phyloP scores from a whole-genome alignment of 1,140 invertebrate species.

The Macrocentrus cingulum region DNA sequence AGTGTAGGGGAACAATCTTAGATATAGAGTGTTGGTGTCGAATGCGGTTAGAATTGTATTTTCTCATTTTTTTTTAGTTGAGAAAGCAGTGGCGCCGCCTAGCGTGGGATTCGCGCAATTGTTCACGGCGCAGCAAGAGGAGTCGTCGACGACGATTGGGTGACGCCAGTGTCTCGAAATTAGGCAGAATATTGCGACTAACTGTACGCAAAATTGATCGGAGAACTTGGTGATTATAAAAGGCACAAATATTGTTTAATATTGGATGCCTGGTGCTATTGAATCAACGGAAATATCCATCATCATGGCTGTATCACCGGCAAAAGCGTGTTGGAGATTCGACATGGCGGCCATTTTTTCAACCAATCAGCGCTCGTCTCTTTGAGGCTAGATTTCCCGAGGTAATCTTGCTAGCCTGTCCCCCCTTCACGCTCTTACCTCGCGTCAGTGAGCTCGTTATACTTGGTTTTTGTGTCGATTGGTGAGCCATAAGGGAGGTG shows the following conservation, averaged over 20 bases:
- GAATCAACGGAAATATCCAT: not conserved
- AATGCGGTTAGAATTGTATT: slow-evolving; percentile 40
- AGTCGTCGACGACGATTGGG: slow-evolving; percentile 43
- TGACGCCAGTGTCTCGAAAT: slow-evolving; percentile 26
- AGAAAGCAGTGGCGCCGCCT: slow-evolving; percentile 43
- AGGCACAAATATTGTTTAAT: not conserved
- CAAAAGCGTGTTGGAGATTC: slow-evolving; percentile 23
- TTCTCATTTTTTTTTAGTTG: slow-evolving; percentile 29
- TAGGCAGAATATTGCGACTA: not conserved
- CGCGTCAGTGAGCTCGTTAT: slow-evolving; percentile 33
- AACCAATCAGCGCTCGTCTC: slow-evolving; percentile 41
- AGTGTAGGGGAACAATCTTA: not conserved
- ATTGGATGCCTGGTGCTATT: not conserved
- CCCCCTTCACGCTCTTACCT: slow-evolving; percentile 24
- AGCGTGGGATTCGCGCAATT: slow-evolving; percentile 33
- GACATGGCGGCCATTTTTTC: slow-evolving; percentile 40
- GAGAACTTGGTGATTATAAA: not conserved
- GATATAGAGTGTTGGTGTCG: not conserved
- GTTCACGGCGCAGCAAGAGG: not conserved
- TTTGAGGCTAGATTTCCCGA: slow-evolving; percentile 15
- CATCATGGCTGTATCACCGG: not conserved
- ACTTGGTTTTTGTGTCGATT: slow-evolving; percentile 17
- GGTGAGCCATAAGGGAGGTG: slow-evolving; percentile 9
- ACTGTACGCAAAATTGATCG: not conserved
- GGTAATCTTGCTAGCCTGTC: not conserved